Base-by-base conservation (phyloP, 2,888 invertebrate species). In the Amblyjoppa proteus region DNA sequence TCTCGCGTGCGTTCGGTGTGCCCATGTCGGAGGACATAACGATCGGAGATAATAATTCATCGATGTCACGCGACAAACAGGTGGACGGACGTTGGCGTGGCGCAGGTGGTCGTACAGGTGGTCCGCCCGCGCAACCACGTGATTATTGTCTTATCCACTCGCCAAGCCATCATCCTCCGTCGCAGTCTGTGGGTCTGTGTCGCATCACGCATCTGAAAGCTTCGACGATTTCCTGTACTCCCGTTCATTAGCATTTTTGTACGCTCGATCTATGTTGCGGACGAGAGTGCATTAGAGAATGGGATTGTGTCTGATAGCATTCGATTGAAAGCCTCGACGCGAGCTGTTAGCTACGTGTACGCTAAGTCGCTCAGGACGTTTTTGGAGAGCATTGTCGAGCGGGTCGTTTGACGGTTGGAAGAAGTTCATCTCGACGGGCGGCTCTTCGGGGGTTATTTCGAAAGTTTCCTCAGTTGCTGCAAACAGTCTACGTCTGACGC, bases 1-100 rank as follows among this genome's bases (percentile, higher is more conserved):
- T 74, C 38, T 74, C 71, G 64, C 69, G 71, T 76, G 64, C 58
- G 45, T 58, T 82, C 77, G 71, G 79, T 80, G 79, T 80, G 77
- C 16, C 80, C 69, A 80, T 69, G 34, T 38, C 70, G 51, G 81
- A 58, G 41, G 69, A 56, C 69, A 71, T 69, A 75, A 75, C 69
- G 74, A 85, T 85, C 69, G 41, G 51, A 31, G 81, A 80, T 85
- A 84, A 86, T 86, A 86, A 87, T 76, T 68, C 66, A 78, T 81
- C 76, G 80, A 85, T 81, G 83, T 86, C 87, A 87, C 87, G 86
- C 86, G 79, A 87, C 75, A 68, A 79, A 82, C 79, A 85, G 75
- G 79, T 82, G 79, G 77, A 85, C 64, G 69, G 41, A 85, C 49
- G 75, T 79, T 82, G 16, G 69, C 61, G 20, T 20, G 41, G 76